phyloP scores from a whole-genome alignment of 1,140 invertebrate genomes.

The Nylanderia fulva region DNA sequence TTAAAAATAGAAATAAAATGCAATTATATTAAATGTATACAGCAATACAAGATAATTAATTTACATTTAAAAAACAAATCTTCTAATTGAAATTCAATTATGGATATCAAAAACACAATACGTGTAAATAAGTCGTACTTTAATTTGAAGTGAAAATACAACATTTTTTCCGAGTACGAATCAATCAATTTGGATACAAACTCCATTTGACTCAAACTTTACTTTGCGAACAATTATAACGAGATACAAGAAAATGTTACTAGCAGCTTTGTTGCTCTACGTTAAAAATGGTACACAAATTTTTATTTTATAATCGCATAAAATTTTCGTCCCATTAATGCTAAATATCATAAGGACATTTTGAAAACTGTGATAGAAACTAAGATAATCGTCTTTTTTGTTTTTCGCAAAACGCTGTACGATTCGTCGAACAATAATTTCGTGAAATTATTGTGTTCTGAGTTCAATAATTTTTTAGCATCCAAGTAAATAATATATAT shows the following conservation, averaged over 20 bases:
- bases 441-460: conserved; percentile 28
- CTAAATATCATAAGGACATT: conserved; percentile 33
- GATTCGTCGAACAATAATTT: too few species aligned
- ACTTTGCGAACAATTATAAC: conserved; percentile 35
- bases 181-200: conserved; percentile 45
- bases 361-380: conserved; percentile 58
- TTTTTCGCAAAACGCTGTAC: conserved; percentile 7
- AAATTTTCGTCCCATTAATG: neutral
- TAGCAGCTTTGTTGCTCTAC: conserved; percentile 50
- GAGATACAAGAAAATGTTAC: conserved; percentile 51
- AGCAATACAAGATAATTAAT: conserved; percentile 5
- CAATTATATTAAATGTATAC: neutral
- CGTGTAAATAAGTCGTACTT: conserved; percentile 78
- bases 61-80: conserved; percentile 10
- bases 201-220: conserved; percentile 51
- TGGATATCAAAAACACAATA: conserved; percentile 3
- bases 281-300: conserved; percentile 61
- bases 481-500: conserved; percentile 25
- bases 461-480: neutral
- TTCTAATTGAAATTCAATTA: neutral
- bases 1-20: neutral
- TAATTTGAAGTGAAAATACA: conserved; percentile 80
- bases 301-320: conserved; percentile 35
- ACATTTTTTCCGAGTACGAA: conserved; percentile 75
- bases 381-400: conserved; percentile 26